These are phyloP conservation scores for Diachasmimorpha longicaudata DNA, from an alignment of 1,140 invertebrate species.

Conservation along the genomic window DNA sequence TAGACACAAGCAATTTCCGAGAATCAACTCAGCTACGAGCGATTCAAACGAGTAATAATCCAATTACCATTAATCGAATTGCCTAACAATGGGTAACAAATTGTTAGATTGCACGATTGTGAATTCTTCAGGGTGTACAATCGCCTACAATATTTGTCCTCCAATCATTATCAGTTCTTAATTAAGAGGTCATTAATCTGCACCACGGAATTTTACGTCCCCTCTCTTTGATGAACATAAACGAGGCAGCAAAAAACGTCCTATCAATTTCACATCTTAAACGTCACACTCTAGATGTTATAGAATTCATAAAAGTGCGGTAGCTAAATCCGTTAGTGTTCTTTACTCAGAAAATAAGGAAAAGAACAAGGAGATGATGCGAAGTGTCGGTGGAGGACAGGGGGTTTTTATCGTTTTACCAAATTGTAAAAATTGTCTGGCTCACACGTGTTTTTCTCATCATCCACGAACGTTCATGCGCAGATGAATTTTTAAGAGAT, in stretches of 20 bases:
- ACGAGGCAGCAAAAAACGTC: slow-evolving; percentile 22
- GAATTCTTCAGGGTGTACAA: slow-evolving; percentile 25
- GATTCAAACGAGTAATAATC: not conserved
- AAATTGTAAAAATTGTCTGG: too few relatives aligned
- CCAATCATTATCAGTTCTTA: slow-evolving; percentile 30
- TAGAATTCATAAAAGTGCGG: slow-evolving; percentile 32
- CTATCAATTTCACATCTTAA: slow-evolving; percentile 39
- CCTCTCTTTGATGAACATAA: not conserved
- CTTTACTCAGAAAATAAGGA: not conserved
- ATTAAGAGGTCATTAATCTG: slow-evolving; percentile 54
- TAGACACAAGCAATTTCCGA: not conserved
- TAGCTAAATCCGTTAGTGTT: slow-evolving; percentile 43
- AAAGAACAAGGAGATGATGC: not conserved
- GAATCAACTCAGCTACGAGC: not conserved
- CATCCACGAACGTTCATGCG: too few relatives aligned
- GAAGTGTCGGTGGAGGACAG: too few relatives aligned
- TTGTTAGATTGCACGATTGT: not conserved
- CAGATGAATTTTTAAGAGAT: too few relatives aligned
- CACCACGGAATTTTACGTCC: slow-evolving; percentile 25
- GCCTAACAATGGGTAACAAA: not conserved
- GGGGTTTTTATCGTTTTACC: too few relatives aligned
- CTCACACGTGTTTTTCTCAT: too few relatives aligned
- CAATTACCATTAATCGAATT: not conserved
- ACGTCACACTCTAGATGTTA: slow-evolving; percentile 56
- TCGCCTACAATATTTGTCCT: slow-evolving; percentile 3